These are phyloP conservation scores for Coptodon bakossiorum DNA, from an alignment of 2,113 vertebrate species.

Conservation along the genomic window DNA sequence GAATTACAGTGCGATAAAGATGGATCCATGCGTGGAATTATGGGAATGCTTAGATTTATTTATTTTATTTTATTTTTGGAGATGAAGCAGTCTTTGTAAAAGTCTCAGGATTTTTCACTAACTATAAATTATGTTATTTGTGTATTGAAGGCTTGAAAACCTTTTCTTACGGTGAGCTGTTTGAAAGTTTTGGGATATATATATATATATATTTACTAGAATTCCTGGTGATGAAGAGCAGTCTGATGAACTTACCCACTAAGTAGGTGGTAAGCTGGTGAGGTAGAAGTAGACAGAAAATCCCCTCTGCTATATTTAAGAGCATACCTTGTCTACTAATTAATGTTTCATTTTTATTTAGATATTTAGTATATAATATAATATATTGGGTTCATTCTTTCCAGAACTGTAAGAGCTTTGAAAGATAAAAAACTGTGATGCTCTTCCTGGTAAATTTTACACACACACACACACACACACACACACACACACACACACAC, in stretches of 20 bases:
- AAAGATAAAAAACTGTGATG: no score
- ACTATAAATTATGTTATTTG: neutral
- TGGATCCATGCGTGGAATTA: neutral
- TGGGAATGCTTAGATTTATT: neutral
- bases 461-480: neutral
- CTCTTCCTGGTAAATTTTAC: no score
- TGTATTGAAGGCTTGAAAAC: neutral
- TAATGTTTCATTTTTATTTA: no score
- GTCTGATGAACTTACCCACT: neutral
- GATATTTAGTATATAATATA: no score
- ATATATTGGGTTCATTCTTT: no score
- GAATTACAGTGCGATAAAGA: rapidly evolving
- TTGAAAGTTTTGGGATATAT: neutral
- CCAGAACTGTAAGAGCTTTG: no score
- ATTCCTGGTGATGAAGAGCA: neutral
- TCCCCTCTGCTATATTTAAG: neutral
- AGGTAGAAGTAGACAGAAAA: neutral
- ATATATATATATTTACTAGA: neutral
- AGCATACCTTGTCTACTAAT: neutral
- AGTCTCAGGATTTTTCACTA: rapidly evolving
- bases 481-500: no score
- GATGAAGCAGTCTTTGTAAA: neutral
- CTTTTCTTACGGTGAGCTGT: neutral
- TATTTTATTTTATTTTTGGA: no score
- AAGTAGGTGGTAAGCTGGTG: neutral